Base-by-base conservation (phyloP, 1,140 invertebrate species). In the Caenorhabditis brenneri region DNA sequence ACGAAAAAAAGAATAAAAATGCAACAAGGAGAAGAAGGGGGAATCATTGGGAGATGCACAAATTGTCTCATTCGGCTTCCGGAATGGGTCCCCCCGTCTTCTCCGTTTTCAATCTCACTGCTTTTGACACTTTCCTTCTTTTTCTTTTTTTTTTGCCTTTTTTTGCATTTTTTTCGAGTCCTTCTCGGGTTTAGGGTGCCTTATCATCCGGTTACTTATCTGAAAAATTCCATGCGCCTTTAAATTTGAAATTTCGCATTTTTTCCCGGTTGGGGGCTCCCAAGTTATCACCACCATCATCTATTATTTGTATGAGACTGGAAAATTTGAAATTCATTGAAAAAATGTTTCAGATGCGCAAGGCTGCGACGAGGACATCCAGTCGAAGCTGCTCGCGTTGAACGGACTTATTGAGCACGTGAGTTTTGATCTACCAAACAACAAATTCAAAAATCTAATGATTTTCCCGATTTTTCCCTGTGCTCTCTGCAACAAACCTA, bases 371-470 rank as follows among this genome's bases (percentile, higher is more conserved):
- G 94, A 94, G 36, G 95, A 97, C 91, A 92, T 97, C 87, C 95
- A 97, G 91, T 93, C 95, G 89, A 97, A 97, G 92, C 92, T 97
- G 87, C 95, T 97, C 91, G 93, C 95, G 91, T 93, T 97, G 88
- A 97, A 97, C 92, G 94, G 94, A 88, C 94, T 95, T 87, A 94
- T 96, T 92, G 95, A 95, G 90, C 95, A 95, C 91, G 93, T 94
- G 48, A 90, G 86, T 48, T 69, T 85, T 9, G 22, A 19, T 33
- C 58, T 58, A 9, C n/a, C n/a, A n/a, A n/a, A n/a, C n/a, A n/a
- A n/a, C n/a, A 7, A 79, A 78, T 83, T 48, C 1, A 49, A 22
- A 10, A n/a, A 10, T n/a, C 49, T 19, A 51, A n/a, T n/a, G 22
- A 51, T n/a, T 19, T 51, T 51, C 49, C 10, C 7, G 22, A 3